Evolutionary conservation across 2,797 vertebrate genomes (phyloP), one percentile per base, ranked within the genome.

Genomic region (Carduelis carduelis): DNA sequence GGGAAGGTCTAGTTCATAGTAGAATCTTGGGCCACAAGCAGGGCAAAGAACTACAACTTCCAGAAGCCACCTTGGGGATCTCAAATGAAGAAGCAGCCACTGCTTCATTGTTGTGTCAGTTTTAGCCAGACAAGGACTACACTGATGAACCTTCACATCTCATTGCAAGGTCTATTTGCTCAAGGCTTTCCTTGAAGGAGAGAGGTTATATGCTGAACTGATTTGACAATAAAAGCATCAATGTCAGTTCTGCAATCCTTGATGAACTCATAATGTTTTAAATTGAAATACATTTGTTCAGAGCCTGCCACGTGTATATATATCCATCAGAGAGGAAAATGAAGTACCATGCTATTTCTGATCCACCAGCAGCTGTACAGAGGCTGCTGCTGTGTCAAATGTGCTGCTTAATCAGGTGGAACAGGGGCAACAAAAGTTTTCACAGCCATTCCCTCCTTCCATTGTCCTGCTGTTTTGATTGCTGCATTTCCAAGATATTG

Each of bases 241-340:
- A 30, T 84, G 55, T 91, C 75, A 80, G 72, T 75, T 84, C 35
- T 90, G 76, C 37, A 65, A 66, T 83, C 77, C 56, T 92, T 90
- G 83, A 89, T 79, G 60, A 87, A 74, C 53, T 95, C 83, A 34
- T 87, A 76, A 92, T 59, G 21, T 71, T 90, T 95, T 76, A 87
- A 93, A 90, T 70, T 92, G 86, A 90, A 96, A 81, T 79, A 46
- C 39, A 49, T 94, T 86, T 89, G 44, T 91, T 90, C 81, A 46
- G 88, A 91, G 22, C 32, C 66, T 84, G 55, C 24, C 44, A 49
- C 32, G 34, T 27, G 3, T 82, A 34, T 80, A 44, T 43, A 34
- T 50, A 63, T 53, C 44, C n/a, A 82, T 87, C 88, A 87, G 64
- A 82, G 64, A 82, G 56, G 77, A 90, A 94, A 84, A 93, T 69